Evolutionary conservation across 2,113 vertebrate species (phyloP).

Genomic region (Aix galericulata): DNA sequence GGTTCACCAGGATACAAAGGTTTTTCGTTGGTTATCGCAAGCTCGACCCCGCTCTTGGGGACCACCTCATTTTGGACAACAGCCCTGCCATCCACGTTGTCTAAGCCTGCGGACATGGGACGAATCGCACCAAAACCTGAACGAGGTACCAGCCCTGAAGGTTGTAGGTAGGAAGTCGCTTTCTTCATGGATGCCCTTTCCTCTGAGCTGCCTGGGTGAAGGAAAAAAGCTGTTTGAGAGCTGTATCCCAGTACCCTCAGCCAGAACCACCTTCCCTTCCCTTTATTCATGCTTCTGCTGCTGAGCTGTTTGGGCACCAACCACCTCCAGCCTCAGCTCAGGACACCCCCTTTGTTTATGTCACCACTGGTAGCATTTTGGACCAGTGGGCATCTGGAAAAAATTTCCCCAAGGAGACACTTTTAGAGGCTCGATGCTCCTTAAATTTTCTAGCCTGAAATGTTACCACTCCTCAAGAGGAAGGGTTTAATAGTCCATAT

Average conservation of each 20-base stretch:
- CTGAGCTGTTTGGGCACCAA: not conserved
- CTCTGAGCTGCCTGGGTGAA: conserved; percentile 57
- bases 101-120: fast-evolving
- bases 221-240: not conserved
- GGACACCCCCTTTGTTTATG: not conserved
- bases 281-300: not conserved
- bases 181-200: conserved; percentile 67
- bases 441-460: not conserved
- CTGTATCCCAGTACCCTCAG: not conserved
- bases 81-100: no score
- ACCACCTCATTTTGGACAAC: not conserved
- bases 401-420: not conserved
- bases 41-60: not conserved
- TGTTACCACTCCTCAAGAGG: not conserved
- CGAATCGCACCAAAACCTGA: fast-evolving
- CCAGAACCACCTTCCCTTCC: not conserved
- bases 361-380: not conserved
- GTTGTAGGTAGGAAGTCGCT: conserved; percentile 31
- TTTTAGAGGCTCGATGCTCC: not conserved
- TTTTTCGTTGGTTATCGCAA: conserved; percentile 27
- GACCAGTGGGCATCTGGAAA: not conserved
- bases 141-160: not conserved
- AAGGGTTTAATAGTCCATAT: not conserved
- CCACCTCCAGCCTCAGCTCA: not conserved
- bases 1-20: conserved; percentile 62